Base-by-base conservation (phyloP, 2,797 vertebrate species). In the Sciurus vulgaris region DNA sequence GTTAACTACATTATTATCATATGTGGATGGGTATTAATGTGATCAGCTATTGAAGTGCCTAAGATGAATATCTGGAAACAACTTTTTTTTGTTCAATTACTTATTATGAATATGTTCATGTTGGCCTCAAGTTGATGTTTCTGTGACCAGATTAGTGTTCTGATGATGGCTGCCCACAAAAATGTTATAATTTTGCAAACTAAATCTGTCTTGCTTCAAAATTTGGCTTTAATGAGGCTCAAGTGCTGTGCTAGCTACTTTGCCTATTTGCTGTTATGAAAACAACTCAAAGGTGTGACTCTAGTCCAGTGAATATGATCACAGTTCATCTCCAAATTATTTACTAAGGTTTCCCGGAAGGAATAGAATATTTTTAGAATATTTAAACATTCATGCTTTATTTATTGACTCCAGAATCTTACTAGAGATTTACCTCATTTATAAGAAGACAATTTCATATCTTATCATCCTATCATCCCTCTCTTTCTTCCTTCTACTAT, bases 221-320 rank as follows among this genome's bases (percentile, higher is more conserved):
- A 76, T 51, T 51, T 88, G 59, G 24, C n/a, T 67, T 49, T n/a
- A 38, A 20, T 51, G 63, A 74, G 33, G 2, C 11, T 11, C 7
- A 12, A 35, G 5, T n/a, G 54, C 33, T 89, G 26, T 33, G 6
- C 44, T 82, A 44, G 11, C 87, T 69, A 9, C 41, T 70, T 28
- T 61, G 38, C 17, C 14, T 54, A 3, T n/a, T 76, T 93, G 24
- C 20, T 47, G 18, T 85, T 82, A 82, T 44, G 15, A 78, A 61
- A 95, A 54, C 47, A 65, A 20, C 35, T 90, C 44, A 70, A 87
- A 87, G 51, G 88, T 83, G 35, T 54, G 35, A 94, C 41, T 86
- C 35, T 85, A 88, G 35, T 38, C 0, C 73, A 33, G 41, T 38
- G 7, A 81, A 24, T 26, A 63, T 67, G 44, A 67, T 35, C 9